Conservation (phyloP, 2,888 invertebrate species). For the Lacanobia oleracea region DNA sequence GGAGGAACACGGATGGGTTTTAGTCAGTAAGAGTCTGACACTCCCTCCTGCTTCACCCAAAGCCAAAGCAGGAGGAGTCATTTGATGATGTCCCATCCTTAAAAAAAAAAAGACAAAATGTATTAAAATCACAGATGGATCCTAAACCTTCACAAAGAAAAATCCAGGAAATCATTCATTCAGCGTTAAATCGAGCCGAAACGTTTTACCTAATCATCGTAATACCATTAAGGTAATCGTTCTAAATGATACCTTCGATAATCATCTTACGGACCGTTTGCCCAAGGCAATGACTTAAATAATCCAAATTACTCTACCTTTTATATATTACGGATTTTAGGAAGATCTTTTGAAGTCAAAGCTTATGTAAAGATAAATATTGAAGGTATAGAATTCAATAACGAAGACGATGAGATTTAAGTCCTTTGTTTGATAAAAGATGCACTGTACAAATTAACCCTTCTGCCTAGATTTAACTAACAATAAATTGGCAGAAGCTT, state of each 20-base stretch:
- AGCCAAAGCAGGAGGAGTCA: too few species aligned
- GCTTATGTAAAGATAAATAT: constrained; percentile 22
- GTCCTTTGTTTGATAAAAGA: too few species aligned
- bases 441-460: too few species aligned
- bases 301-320: constrained; percentile 45
- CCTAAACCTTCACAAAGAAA: background rate
- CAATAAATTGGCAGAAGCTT: too few species aligned
- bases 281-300: constrained; percentile 49
- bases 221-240: constrained; percentile 68
- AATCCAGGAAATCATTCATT: constrained; percentile 47
- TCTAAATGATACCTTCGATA: constrained; percentile 64
- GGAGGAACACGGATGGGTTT: too few species aligned
- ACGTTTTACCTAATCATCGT: constrained; percentile 66
- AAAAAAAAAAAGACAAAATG: too few species aligned
- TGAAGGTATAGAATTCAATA: constrained; percentile 10
- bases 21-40: too few species aligned
- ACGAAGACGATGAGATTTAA: background rate
- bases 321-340: constrained; percentile 40
- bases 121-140: background rate
- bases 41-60: too few species aligned
- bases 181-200: constrained; percentile 60
- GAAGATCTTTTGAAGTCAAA: constrained; percentile 22
- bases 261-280: constrained; percentile 68
- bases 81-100: too few species aligned
- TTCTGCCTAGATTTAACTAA: too few species aligned